Evolutionary conservation across 2,797 vertebrate species (phyloP).

Genomic region (Tragopan temminckii): DNA sequence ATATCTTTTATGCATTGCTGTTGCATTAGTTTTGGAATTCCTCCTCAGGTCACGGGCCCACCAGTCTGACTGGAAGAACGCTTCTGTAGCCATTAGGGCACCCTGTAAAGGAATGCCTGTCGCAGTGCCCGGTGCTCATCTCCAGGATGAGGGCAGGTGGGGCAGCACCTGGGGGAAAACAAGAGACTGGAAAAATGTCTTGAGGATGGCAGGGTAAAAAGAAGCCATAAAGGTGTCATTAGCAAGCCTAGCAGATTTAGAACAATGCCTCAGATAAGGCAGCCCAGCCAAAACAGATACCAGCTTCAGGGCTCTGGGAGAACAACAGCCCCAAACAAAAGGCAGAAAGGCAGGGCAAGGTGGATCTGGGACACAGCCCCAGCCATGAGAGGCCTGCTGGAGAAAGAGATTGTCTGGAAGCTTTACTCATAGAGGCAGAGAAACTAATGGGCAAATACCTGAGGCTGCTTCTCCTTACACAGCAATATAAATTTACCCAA

Average conservation of each 20-base stretch:
- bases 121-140: neutral
- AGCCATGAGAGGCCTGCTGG: neutral
- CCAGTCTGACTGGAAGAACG: neutral
- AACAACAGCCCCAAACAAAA: neutral
- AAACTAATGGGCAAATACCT: neutral
- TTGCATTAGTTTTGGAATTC: neutral
- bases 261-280: conserved; percentile 23
- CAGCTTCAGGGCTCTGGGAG: conserved; percentile 21
- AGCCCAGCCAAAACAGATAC: neutral
- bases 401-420: neutral
- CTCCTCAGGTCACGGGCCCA: neutral
- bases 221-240: neutral
- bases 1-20: neutral
- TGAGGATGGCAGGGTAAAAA: neutral
- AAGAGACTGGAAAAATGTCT: neutral
- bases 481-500: neutral
- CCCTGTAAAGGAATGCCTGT: neutral
- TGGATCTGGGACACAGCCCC: neutral
- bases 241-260: neutral
- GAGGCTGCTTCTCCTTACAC: neutral
- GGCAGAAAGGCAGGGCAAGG: conserved; percentile 15
- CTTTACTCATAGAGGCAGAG: neutral
- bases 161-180: neutral
- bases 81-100: rapidly evolving
- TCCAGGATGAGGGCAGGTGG: rapidly evolving